Evolutionary conservation across 1,140 invertebrate genomes (phyloP).

Genomic region (Ylistrum balloti): DNA sequence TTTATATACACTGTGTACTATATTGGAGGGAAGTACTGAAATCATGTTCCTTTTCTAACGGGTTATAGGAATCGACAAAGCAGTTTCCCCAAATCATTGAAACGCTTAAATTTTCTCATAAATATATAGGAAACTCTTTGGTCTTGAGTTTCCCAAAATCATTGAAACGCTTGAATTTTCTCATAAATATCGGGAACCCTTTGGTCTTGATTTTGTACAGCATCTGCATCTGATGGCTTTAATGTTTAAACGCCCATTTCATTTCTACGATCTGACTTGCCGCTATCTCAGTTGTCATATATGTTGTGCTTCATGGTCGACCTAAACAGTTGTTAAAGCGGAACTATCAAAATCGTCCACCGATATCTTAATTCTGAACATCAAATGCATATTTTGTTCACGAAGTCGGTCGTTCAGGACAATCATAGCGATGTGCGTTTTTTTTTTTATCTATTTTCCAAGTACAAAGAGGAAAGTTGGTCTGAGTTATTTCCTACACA

Average conservation of each 20-base stretch:
- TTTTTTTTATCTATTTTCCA: background rate
- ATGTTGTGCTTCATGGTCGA: background rate
- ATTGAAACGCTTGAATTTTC: background rate
- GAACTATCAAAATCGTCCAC: no score
- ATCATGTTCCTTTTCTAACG: no score
- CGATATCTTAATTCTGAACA: background rate
- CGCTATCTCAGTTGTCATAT: background rate
- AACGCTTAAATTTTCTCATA: background rate
- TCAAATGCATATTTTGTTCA: constrained; percentile 27
- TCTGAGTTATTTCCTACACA: background rate
- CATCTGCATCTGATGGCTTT: background rate
- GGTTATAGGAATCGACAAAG: no score
- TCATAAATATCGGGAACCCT: no score
- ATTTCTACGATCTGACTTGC: background rate
- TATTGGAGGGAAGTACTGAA: no score
- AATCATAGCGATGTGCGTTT: background rate
- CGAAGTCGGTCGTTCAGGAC: background rate
- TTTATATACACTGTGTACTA: no score
- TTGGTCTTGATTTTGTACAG: constrained; percentile 14
- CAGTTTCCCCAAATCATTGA: background rate
- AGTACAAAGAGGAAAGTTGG: background rate
- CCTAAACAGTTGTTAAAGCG: no score
- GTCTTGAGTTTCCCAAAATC: background rate
- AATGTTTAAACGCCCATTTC: background rate
- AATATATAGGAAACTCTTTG: no score